Percentiles rank a stretch among this genome's conserved stretches.
Evolutionary conservation across 2,113 vertebrate species (phyloP).

Genomic region (Gavia stellata): DNA sequence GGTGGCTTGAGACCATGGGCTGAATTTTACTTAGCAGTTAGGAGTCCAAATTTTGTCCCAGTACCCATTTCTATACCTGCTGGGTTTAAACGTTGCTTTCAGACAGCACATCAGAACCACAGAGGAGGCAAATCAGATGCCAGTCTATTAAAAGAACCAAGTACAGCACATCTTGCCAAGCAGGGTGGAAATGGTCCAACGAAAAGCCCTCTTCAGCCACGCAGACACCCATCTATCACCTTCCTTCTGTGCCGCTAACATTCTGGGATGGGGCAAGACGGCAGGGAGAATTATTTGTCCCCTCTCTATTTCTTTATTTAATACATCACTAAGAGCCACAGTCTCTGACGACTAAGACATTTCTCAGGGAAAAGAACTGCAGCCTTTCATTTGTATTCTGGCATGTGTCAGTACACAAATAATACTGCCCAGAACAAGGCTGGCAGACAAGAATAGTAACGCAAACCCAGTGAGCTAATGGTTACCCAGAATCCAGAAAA

Average conservation of each 20-base stretch:
- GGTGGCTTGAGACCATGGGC: rapidly evolving
- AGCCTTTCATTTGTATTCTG: background rate
- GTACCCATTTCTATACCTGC: background rate
- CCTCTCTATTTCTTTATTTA: background rate
- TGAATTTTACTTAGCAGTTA: background rate
- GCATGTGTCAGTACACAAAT: background rate
- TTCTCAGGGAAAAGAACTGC: background rate
- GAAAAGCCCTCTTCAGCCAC: background rate
- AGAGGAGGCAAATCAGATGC: background rate
- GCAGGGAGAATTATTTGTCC: background rate
- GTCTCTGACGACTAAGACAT: background rate
- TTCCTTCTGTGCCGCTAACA: background rate
- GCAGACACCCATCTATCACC: background rate
- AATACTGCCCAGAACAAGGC: background rate
- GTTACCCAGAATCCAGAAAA: background rate
- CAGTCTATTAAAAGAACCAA: conserved; percentile 28
- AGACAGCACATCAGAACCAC: background rate
- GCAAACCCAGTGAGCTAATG: background rate
- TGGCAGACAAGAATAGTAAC: background rate
- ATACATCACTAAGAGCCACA: background rate
- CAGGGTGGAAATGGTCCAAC: background rate
- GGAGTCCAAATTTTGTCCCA: background rate
- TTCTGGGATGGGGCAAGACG: background rate
- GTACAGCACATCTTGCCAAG: background rate
- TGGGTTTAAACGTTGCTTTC: background rate